Base-by-base conservation (phyloP, 1,140 invertebrate genomes). In the Trachymyrmex septentrionalis region DNA sequence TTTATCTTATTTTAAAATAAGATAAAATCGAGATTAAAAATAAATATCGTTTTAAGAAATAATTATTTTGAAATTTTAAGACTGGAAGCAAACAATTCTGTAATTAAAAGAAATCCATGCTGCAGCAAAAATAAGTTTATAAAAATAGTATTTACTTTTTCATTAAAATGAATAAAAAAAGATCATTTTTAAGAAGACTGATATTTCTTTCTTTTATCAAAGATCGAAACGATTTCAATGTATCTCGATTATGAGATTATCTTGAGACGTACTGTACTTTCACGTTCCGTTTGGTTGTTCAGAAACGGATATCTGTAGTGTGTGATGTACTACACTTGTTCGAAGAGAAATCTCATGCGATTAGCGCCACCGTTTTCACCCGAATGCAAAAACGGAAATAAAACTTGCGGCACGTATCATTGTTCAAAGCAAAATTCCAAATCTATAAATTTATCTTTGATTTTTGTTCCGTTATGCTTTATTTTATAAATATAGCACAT, bases 331-430 rank as follows among this genome's bases (percentile, higher is more conserved):
- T 67, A 86, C 27, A 85, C 34, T 76, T 72, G 72, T 57, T 69
- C 48, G 38, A 75, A 88, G 85, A 90, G 69, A 84, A 87, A 88
- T 59, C 69, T 67, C 76, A n/a, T 38, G 48, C 71, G 44, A 82
- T 86, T 85, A 64, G 82, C 48, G 50, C 73, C 82, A 67, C 67
- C 66, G 78, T 92, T 92, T 90, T 91, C 91, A 86, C 88, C 86
- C 64, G 69, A 81, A 55, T 66, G 73, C 71, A 92, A 92, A 93
- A 93, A 91, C 86, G 88, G 91, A 92, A 92, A 90, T 92, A 92
- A 92, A 93, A 94, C 88, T 92, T 93, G 87, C 88, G 87, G 19
- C 44, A 34, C 16, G 12, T 61, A 38, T 81, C 5, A 69, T 63
- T 21, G 38, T 30, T 84, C 5, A 48, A 24, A 44, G 5, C 12